Conservation (phyloP, 2,113 vertebrate genomes). For the Nematolebias whitei region DNA sequence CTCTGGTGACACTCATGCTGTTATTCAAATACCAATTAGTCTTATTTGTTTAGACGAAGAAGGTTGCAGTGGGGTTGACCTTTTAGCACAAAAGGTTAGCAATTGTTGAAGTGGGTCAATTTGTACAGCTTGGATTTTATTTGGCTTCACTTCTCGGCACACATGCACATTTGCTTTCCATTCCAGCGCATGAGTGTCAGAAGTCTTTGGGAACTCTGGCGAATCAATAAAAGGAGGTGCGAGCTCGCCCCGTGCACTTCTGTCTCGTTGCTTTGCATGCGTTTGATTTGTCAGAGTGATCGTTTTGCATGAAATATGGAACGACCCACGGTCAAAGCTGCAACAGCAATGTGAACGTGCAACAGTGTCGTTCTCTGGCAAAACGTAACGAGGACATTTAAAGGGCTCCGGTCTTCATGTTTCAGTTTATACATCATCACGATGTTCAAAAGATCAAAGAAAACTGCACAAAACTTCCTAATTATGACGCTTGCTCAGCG, state of each 20-base stretch:
- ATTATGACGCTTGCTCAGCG: too few relatives aligned
- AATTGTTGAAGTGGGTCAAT: conserved; percentile 38
- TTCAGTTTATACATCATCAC: too few relatives aligned
- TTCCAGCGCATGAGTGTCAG: conserved; percentile 46
- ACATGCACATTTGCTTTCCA: conserved; percentile 52
- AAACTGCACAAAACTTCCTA: too few relatives aligned
- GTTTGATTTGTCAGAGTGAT: background rate
- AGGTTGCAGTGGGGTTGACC: background rate
- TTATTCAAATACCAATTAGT: conserved; percentile 34
- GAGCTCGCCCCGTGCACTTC: background rate
- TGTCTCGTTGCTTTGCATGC: too few relatives aligned
- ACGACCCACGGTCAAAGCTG: background rate
- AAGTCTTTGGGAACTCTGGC: conserved; percentile 37
- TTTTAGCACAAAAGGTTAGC: background rate
- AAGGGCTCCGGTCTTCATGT: too few relatives aligned
- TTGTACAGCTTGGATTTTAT: conserved; percentile 48
- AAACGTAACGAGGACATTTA: too few relatives aligned
- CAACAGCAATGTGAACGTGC: background rate
- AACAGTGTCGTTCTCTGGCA: background rate
- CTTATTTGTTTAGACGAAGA: conserved; percentile 8
- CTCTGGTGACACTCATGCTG: background rate
- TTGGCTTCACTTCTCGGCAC: conserved; percentile 32
- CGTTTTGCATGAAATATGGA: too few relatives aligned
- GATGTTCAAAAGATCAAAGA: too few relatives aligned
- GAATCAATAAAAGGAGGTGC: conserved; percentile 10